A percentile compares a stretch with the other conserved stretches of the same genome.
Evolutionary conservation across 2,888 invertebrate genomes (phyloP).

Genomic region (Xestia c-nigrum): DNA sequence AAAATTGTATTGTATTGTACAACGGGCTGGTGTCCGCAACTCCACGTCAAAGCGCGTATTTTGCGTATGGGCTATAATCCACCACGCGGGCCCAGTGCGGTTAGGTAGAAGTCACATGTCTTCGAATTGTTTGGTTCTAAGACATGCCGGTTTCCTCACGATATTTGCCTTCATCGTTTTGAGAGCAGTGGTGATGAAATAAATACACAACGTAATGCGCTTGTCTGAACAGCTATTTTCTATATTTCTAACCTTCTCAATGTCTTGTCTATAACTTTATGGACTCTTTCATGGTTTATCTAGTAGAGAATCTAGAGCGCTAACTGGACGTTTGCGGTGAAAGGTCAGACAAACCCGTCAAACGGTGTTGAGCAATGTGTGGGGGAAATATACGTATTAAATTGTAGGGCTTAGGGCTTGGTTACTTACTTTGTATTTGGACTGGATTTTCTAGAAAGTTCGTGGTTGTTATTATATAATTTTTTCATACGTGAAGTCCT

Average conservation of each 20-base stretch:
- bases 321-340: constrained; percentile 83
- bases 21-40: no score
- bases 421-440: constrained; percentile 11
- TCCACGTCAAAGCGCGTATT: no score
- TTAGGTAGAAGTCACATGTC: no score
- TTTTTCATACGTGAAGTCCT: not conserved
- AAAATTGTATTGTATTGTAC: no score
- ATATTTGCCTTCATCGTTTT: no score
- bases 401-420: constrained; percentile 27
- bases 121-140: no score
- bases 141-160: no score
- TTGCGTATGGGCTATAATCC: no score
- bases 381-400: constrained; percentile 65
- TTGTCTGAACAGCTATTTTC: not conserved
- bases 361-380: constrained; percentile 71
- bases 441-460: constrained; percentile 14
- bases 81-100: no score
- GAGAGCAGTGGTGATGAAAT: no score
- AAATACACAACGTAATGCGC: no score
- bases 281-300: constrained; percentile 74
- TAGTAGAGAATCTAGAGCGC: constrained; percentile 83
- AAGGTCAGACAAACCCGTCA: constrained; percentile 84
- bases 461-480: not conserved
- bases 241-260: not conserved
- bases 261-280: constrained; percentile 21